These are phyloP conservation scores for Crocidura indochinensis DNA, from an alignment of 2,797 vertebrate genomes.

Conservation along the genomic window DNA sequence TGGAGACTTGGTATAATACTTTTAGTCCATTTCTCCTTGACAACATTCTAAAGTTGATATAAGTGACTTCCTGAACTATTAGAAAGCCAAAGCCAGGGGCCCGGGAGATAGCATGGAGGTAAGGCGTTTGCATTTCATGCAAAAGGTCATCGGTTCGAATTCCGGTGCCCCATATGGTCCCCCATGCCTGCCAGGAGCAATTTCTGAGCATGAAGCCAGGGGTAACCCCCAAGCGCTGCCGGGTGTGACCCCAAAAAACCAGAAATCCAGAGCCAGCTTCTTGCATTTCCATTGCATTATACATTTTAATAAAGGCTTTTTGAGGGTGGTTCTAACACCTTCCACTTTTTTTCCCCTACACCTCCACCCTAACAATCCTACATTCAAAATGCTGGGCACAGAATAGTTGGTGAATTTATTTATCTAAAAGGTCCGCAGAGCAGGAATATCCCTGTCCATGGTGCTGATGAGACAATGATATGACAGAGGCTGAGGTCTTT, in stretches of 20 bases:
- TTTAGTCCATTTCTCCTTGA: slow-evolving; percentile 59
- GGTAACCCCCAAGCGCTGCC: too few species aligned
- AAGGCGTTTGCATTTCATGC: too few species aligned
- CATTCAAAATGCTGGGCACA: neutral
- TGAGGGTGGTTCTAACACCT: neutral
- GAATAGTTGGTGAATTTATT: neutral
- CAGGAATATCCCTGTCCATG: too few species aligned
- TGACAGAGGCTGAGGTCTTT: too few species aligned
- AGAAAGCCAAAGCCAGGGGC: neutral
- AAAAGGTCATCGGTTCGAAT: too few species aligned
- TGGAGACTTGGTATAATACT: slow-evolving; percentile 58
- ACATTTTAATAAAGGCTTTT: slow-evolving; percentile 32
- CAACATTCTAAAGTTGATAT: slow-evolving; percentile 33
- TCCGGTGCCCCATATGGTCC: too few species aligned
- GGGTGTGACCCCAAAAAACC: too few species aligned
- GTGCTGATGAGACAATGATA: too few species aligned
- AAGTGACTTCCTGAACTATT: neutral
- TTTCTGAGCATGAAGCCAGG: too few species aligned
- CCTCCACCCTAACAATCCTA: neutral
- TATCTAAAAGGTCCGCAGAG: neutral
- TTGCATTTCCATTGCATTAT: neutral
- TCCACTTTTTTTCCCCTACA: neutral
- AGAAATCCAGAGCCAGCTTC: too few species aligned
- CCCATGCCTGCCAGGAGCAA: too few species aligned
- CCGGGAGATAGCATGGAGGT: too few species aligned